Evolutionary conservation across 1,140 invertebrate species (phyloP).

Genomic region (Parapsyche elsis): DNA sequence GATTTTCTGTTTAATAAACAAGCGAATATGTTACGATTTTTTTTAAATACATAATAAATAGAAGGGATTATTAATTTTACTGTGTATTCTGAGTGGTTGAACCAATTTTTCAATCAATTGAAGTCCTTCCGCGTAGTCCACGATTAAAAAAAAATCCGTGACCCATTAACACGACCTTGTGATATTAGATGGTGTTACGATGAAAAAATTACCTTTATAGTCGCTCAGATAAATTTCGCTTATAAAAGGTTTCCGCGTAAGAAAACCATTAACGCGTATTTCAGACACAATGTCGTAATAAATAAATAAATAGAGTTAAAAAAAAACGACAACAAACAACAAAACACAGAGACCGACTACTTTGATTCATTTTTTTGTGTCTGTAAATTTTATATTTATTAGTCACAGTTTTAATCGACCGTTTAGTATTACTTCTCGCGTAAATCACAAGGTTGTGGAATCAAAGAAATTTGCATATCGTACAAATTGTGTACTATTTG

Average conservation of each 20-base stretch:
- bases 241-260: constrained; percentile 33
- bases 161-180: constrained; percentile 27
- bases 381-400: constrained; percentile 22
- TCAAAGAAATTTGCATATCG: neutral
- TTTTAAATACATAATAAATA: neutral
- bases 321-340: neutral
- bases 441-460: neutral
- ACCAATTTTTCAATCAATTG: neutral
- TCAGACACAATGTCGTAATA: constrained; percentile 29
- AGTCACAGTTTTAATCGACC: constrained; percentile 4
- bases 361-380: neutral
- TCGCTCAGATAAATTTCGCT: constrained; percentile 26
- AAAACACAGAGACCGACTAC: too few species aligned
- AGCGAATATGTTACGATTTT: neutral
- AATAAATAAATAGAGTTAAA: constrained; percentile 5
- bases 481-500: too few species aligned
- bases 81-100: neutral
- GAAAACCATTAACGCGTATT: constrained; percentile 32
- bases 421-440: neutral
- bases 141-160: constrained; percentile 17
- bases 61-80: constrained; percentile 10
- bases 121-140: neutral
- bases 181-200: constrained; percentile 16
- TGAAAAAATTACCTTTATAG: constrained; percentile 16
- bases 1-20: constrained; percentile 9